phyloP scores from a whole-genome alignment of 2,113 vertebrate genomes.

The Artemisiospiza belli region DNA sequence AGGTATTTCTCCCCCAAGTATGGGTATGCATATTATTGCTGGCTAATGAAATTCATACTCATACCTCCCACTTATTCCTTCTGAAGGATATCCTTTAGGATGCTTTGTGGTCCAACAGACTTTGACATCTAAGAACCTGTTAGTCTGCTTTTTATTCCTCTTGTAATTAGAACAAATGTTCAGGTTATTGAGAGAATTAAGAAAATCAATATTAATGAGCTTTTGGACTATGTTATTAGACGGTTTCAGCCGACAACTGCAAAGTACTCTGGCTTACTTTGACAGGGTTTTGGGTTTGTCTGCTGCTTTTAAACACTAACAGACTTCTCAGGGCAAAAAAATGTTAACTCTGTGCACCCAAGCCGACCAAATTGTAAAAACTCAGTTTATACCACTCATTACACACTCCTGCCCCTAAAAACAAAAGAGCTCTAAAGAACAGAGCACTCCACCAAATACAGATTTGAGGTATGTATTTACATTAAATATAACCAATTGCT shows the following conservation, averaged over 20 bases:
- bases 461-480: neutral
- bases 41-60: conserved; percentile 49
- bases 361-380: neutral
- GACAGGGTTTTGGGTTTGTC: neutral
- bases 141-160: conserved; percentile 16
- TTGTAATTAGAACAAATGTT: conserved; percentile 16
- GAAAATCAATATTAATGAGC: conserved; percentile 5
- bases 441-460: neutral
- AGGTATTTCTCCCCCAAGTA: neutral
- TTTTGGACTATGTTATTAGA: neutral
- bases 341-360: neutral
- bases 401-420: neutral
- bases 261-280: neutral
- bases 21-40: conserved; percentile 1
- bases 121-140: conserved; percentile 34
- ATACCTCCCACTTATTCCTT: conserved; percentile 16
- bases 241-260: neutral
- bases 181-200: conserved; percentile 44
- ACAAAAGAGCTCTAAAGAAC: neutral
- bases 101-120: neutral
- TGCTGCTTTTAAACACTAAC: neutral
- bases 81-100: conserved; percentile 18
- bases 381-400: neutral
- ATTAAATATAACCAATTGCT: conserved; percentile 13
- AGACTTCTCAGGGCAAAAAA: neutral